Percentiles rank a stretch among this genome's conserved stretches.
phyloP scores from a whole-genome alignment of 2,113 vertebrate genomes.

The Prinia subflava region DNA sequence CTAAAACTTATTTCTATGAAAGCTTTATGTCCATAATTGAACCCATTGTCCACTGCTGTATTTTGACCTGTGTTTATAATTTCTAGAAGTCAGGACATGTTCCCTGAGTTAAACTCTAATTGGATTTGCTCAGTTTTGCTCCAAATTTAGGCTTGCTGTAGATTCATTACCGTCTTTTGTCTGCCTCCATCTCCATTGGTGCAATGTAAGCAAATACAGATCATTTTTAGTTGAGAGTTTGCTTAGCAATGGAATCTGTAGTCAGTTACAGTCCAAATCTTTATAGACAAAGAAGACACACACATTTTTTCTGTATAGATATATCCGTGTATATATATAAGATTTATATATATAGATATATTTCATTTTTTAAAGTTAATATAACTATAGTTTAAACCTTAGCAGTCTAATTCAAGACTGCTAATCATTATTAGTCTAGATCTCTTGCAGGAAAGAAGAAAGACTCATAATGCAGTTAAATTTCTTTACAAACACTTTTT shows the following conservation, averaged over 20 bases:
- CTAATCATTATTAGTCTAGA: background rate
- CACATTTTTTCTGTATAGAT: background rate
- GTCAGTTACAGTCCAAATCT: background rate
- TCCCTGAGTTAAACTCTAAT: background rate
- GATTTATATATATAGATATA: no score
- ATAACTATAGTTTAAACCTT: background rate
- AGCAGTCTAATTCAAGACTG: background rate
- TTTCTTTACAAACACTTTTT: background rate
- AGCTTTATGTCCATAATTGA: background rate
- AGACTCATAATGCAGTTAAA: background rate
- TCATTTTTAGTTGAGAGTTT: background rate
- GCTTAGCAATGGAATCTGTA: background rate
- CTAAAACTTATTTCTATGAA: background rate
- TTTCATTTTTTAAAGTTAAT: background rate
- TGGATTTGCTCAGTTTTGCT: background rate
- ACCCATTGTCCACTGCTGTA: background rate
- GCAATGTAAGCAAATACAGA: background rate
- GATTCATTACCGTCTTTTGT: background rate
- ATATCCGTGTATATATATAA: rapidly evolving
- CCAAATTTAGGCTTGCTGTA: background rate
- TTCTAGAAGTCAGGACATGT: background rate
- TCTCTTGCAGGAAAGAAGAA: background rate
- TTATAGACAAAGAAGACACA: background rate
- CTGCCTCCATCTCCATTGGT: background rate
- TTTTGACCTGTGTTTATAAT: background rate